Evolutionary conservation across 2,888 invertebrate genomes (phyloP), one percentile per base, ranked within the genome.

Genomic region (Polymixis flavicincta): DNA sequence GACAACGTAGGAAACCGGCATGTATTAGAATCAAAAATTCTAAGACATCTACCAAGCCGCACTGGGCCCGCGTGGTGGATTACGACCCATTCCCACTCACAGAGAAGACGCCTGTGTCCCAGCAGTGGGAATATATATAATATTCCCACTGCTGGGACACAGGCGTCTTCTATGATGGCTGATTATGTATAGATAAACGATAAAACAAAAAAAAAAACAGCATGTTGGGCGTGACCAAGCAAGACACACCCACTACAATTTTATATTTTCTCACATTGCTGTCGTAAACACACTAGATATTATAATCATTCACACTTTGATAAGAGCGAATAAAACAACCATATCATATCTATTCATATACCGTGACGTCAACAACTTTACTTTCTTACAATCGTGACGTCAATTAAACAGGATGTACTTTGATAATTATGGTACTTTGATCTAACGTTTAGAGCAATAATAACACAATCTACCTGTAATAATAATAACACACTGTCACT

Each of bases 331-430:
- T 19, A 77, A 55, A 48, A 54, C 14, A 37, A 32, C 22, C 17
- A 32, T 55, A 74, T 50, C n/a, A 59, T 77, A 54, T 64, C 55
- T 73, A 45, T 13, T 5, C 32, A 14, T 25, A 52, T 11, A 50
- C 50, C 28, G 11, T 80, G 73, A 77, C 79, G 79, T 60, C 78
- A 60, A 68, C 25, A n/a, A 45, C 32, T 37, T 54, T 25, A 25
- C 37, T 71, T 78, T 55, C n/a, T 63, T 54, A 25, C 28, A 28
- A 32, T 19, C 13, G 42, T 77, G 73, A 69, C 76, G 52, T 48
- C 59, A 77, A 60, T 68, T n/a, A 42, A 48, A 37, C 74, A 45
- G 60, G 61, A 75, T 73, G 57, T 74, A 25, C 17, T 72, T 37
- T 55, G 22, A 52, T 42, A 37, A 50, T 68, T 68, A 71, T 13